Evolutionary conservation across 2,888 invertebrate genomes (phyloP).

Genomic region (Conomelus anceps): DNA sequence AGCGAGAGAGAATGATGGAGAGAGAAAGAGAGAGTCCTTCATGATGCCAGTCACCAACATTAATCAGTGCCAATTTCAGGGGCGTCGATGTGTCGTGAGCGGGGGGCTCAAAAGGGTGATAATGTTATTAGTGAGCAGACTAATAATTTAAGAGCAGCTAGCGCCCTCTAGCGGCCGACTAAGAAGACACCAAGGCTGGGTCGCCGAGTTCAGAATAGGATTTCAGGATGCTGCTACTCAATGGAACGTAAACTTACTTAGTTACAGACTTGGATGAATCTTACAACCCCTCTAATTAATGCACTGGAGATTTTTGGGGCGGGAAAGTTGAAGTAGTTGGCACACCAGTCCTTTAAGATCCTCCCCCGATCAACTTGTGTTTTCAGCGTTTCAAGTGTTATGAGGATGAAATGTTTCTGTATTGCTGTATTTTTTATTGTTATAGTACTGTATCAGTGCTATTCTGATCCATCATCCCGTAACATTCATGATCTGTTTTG

Average conservation of each 20-base stretch:
- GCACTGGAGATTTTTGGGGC: not conserved
- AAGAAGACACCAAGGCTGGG: too few species aligned
- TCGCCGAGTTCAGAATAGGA: too few species aligned
- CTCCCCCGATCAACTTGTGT: not conserved
- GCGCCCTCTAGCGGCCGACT: too few species aligned
- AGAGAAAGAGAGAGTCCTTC: not conserved
- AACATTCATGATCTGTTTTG: too few species aligned
- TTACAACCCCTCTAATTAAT: not conserved
- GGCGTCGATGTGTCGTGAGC: not conserved
- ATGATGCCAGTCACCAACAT: not conserved
- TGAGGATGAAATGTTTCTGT: too few species aligned
- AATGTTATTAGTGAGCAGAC: not conserved
- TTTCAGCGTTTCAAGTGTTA: not conserved
- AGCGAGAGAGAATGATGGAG: not conserved
- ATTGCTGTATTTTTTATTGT: too few species aligned
- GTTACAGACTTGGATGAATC: not conserved
- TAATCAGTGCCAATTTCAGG: not conserved
- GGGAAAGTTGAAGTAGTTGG: not conserved
- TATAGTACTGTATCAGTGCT: too few species aligned
- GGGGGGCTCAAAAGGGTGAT: not conserved
- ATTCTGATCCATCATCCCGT: too few species aligned
- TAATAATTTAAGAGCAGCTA: not conserved
- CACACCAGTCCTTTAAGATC: not conserved
- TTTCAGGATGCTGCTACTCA: too few species aligned
- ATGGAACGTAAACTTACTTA: not conserved